Conservation (phyloP, 92 coral and sea anemone genomes). For the Porites divaricata region DNA sequence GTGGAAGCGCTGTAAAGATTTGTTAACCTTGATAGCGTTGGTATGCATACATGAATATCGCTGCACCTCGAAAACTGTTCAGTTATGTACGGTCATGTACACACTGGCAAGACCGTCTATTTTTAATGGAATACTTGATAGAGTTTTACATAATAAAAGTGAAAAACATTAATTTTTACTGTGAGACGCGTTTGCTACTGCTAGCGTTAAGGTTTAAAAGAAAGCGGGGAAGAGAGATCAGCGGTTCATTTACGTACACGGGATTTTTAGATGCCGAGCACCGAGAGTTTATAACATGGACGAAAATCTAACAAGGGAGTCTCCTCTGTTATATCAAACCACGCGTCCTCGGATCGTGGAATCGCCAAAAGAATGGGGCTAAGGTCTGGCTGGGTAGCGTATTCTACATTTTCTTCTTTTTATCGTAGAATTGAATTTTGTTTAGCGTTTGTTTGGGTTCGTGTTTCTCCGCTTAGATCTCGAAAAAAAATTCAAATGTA, state of each 20-base stretch:
- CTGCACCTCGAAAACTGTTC: slow-evolving; percentile 61
- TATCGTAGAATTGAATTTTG: slow-evolving; percentile 17
- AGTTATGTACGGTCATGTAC: slow-evolving; percentile 90
- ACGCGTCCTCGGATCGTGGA: slow-evolving; percentile 21
- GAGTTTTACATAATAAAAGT: slow-evolving; percentile 93
- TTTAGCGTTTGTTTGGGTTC: slow-evolving; percentile 44
- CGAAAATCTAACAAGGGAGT: slow-evolving; percentile 13
- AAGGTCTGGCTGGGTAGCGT: slow-evolving; percentile 40
- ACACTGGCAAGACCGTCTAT: slow-evolving; percentile 83
- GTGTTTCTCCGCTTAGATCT: slow-evolving; percentile 48
- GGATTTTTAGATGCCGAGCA: slow-evolving; percentile 4
- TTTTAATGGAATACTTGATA: slow-evolving; percentile 97
- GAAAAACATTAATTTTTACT: slow-evolving; percentile 85
- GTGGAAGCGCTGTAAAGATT: slow-evolving; percentile 55
- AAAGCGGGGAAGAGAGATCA: slow-evolving; percentile 1
- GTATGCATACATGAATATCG: slow-evolving; percentile 97
- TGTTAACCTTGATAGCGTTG: slow-evolving; percentile 73
- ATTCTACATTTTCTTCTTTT: slow-evolving; percentile 3
- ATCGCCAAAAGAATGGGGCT: slow-evolving; percentile 29
- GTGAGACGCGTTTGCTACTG: slow-evolving; percentile 53
- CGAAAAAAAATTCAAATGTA: slow-evolving; percentile 47
- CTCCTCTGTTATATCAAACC: slow-evolving; percentile 25
- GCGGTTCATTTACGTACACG: neutral
- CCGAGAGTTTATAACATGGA: slow-evolving; percentile 33
- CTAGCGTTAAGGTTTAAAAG: slow-evolving; percentile 13